phyloP scores from a whole-genome alignment of 2,888 invertebrate genomes.

The Chrysina gloriosa region DNA sequence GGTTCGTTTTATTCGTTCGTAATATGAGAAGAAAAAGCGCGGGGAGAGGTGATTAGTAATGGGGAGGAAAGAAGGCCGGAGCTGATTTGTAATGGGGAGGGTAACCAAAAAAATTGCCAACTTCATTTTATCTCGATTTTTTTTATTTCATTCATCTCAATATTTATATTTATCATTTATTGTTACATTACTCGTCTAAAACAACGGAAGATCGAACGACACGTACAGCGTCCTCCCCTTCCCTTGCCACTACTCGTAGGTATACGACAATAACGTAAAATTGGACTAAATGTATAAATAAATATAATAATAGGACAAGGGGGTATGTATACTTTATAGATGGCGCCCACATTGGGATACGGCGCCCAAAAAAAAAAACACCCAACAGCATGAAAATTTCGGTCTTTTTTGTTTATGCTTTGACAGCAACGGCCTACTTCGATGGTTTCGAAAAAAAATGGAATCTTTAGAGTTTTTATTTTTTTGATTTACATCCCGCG shows the following conservation, averaged over 20 bases:
- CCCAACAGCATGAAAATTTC: neutral
- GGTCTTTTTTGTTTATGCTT: neutral
- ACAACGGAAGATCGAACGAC: conserved; percentile 32
- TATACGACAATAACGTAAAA: conserved; percentile 34
- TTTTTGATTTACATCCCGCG: too few relatives aligned
- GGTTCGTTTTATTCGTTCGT: too few relatives aligned
- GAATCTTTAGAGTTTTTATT: too few relatives aligned
- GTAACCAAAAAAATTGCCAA: neutral
- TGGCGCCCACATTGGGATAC: too few relatives aligned
- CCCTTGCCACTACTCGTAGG: conserved; percentile 33
- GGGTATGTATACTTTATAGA: neutral
- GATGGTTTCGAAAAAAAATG: too few relatives aligned
- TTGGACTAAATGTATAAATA: conserved; percentile 30
- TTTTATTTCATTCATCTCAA: too few relatives aligned
- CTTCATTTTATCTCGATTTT: neutral
- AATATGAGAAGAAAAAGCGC: too few relatives aligned
- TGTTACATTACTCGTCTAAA: conserved; percentile 17
- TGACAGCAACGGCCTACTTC: neutral
- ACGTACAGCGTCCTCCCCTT: neutral
- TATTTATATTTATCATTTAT: too few relatives aligned
- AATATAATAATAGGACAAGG: conserved; percentile 13
- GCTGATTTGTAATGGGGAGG: too few relatives aligned
- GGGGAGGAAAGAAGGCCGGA: too few relatives aligned
- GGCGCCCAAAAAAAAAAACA: too few relatives aligned
- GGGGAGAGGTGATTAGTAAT: too few relatives aligned